A percentile compares a stretch with the other conserved stretches of the same genome.
Conservation (phyloP, 2,888 invertebrate species). For the Phengaris arion region DNA sequence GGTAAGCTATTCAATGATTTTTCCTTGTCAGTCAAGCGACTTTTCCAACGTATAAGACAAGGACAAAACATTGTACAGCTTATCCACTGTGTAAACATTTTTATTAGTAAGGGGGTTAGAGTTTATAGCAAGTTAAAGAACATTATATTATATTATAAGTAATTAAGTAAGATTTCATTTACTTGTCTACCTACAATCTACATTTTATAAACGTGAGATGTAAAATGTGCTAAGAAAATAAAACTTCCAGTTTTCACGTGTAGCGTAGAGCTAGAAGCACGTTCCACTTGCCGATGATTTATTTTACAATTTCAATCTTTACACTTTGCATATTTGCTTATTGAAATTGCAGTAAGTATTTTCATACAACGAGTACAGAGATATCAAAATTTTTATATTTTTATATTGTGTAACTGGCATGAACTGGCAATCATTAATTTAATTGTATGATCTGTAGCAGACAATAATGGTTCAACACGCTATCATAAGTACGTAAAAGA, state of each 20-base stretch:
- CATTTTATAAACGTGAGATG: no score
- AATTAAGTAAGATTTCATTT: no score
- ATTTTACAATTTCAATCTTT: slow-evolving; percentile 7
- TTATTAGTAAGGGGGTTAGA: no score
- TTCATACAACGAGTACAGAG: background rate
- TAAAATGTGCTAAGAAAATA: background rate
- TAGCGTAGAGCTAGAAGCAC: background rate
- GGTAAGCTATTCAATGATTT: no score
- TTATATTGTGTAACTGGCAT: background rate
- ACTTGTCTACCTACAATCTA: no score
- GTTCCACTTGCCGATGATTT: background rate
- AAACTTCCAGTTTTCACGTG: background rate
- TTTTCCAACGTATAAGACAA: no score
- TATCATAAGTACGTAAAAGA: background rate
- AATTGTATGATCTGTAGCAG: background rate
- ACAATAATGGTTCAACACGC: background rate
- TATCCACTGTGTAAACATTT: no score
- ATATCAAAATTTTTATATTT: background rate
- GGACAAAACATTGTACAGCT: no score
- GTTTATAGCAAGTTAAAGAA: no score
- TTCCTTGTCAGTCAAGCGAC: no score
- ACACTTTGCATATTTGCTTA: background rate
- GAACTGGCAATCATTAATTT: slow-evolving; percentile 13
- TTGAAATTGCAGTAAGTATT: background rate
- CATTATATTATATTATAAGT: no score